Conservation (phyloP, 2,113 vertebrate genomes). For the Stercorarius parasiticus region DNA sequence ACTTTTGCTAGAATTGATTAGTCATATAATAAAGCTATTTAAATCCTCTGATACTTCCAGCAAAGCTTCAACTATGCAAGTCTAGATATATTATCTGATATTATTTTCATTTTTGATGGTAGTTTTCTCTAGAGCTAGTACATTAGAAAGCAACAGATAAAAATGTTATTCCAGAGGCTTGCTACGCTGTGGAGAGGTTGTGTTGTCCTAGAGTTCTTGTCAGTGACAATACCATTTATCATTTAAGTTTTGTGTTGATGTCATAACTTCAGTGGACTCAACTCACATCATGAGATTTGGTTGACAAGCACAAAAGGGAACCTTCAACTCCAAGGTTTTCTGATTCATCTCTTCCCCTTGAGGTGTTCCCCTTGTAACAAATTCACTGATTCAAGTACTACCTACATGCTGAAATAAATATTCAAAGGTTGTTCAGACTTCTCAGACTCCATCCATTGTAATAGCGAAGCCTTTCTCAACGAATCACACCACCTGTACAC, state of each 20-base stretch:
- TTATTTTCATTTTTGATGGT: neutral
- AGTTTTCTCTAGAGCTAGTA: neutral
- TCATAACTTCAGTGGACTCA: neutral
- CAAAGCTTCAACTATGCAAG: neutral
- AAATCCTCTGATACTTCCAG: neutral
- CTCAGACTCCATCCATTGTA: neutral
- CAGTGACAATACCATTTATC: neutral
- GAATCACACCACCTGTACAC: neutral
- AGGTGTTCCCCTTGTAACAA: neutral
- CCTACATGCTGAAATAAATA: neutral
- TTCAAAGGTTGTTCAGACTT: neutral
- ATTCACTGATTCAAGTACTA: neutral
- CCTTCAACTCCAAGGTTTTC: neutral
- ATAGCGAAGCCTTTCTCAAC: neutral
- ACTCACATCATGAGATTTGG: neutral
- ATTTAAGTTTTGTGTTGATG: neutral
- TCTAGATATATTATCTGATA: neutral
- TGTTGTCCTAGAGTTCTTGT: neutral
- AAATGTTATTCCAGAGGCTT: neutral
- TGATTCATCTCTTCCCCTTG: neutral
- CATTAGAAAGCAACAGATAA: neutral
- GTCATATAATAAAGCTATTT: neutral
- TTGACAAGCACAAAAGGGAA: neutral
- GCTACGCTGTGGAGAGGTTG: neutral
- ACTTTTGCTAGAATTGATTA: neutral